Conservation (phyloP, 2,888 invertebrate genomes). For the Molanna angustata region DNA sequence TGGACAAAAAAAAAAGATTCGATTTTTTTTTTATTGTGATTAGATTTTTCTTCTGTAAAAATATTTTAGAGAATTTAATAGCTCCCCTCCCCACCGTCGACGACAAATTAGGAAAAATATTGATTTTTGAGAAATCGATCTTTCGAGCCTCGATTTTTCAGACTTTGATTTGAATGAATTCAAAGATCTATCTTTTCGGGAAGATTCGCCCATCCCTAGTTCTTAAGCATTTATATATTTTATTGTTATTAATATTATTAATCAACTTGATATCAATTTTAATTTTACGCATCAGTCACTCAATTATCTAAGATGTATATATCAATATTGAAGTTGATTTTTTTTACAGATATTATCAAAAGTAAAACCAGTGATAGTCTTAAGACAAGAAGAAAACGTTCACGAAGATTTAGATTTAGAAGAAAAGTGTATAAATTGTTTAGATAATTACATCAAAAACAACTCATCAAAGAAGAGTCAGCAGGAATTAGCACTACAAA, state of each 20-base stretch:
- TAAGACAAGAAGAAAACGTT: constrained; percentile 52
- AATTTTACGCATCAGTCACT: neutral
- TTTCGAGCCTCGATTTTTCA: too few species aligned
- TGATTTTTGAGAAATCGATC: too few species aligned
- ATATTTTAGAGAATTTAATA: too few species aligned
- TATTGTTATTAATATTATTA: neutral
- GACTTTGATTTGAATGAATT: too few species aligned
- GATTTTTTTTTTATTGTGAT: too few species aligned
- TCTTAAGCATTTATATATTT: neutral
- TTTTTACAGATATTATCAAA: constrained; percentile 45
- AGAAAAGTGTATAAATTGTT: constrained; percentile 54
- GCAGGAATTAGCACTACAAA: constrained; percentile 69
- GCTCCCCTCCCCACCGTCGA: too few species aligned
- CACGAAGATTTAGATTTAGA: constrained; percentile 55
- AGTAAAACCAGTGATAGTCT: constrained; percentile 35
- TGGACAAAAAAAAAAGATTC: too few species aligned
- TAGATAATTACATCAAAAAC: constrained; percentile 60
- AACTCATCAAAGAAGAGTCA: constrained; percentile 65
- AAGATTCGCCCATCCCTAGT: neutral
- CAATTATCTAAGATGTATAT: neutral
- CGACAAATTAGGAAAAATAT: too few species aligned
- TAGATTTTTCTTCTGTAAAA: too few species aligned
- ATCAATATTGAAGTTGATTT: constrained; percentile 25
- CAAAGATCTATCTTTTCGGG: neutral
- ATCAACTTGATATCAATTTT: neutral